Conservation (phyloP, 2,113 vertebrate species). For the Odocoileus virginianus region DNA sequence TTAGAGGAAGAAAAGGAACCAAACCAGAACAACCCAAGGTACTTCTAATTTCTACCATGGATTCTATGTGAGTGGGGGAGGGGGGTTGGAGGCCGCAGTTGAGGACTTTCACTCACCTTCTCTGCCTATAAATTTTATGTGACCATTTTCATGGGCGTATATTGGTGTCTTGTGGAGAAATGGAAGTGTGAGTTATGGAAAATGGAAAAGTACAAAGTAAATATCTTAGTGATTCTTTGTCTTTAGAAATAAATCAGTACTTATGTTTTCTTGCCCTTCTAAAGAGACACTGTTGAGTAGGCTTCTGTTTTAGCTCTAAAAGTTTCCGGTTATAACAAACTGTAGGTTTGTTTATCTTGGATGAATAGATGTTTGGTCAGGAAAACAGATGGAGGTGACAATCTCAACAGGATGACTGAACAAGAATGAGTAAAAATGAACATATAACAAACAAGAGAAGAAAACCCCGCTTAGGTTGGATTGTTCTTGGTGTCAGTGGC, state of each 20-base stretch:
- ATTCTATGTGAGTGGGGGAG: not conserved
- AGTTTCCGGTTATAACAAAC: not conserved
- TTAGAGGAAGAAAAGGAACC: conserved; percentile 85
- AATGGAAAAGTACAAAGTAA: not conserved
- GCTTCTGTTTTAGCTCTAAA: not conserved
- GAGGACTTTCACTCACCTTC: not conserved
- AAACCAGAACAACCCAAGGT: conserved; percentile 80
- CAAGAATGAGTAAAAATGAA: not conserved
- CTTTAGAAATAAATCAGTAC: not conserved
- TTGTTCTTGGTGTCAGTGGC: not conserved
- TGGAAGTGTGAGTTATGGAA: not conserved
- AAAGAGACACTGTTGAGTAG: not conserved
- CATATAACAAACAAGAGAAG: not conserved
- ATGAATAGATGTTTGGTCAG: not conserved
- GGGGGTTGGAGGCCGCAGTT: fast-evolving
- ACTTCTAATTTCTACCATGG: conserved; percentile 1
- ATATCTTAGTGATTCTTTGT: not conserved
- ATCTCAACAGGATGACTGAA: not conserved
- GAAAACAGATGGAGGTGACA: not conserved
- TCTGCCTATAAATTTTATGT: not conserved
- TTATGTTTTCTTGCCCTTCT: not conserved
- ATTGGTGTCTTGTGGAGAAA: not conserved
- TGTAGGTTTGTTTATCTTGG: not conserved
- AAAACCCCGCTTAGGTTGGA: not conserved
- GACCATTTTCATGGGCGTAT: not conserved